These are phyloP conservation scores for Gambelia wislizenii DNA, from an alignment of 2,797 vertebrate genomes.

Conservation along the genomic window DNA sequence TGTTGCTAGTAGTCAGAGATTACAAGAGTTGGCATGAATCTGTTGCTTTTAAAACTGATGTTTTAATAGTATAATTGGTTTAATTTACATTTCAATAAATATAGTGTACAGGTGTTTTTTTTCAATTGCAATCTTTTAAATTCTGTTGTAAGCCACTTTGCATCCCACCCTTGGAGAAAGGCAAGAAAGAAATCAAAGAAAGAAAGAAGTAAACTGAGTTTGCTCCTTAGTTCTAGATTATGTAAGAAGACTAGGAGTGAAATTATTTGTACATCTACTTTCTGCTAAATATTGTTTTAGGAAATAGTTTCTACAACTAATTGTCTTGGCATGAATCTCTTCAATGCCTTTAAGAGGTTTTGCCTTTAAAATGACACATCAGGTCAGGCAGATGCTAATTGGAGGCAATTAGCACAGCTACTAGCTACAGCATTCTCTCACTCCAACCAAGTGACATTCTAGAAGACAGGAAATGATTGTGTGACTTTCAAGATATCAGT, in stretches of 20 bases:
- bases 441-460: conserved; percentile 8
- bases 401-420: conserved; percentile 17
- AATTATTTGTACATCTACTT: conserved; percentile 43
- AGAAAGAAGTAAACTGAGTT: neutral
- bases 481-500: neutral
- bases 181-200: too few relatives aligned
- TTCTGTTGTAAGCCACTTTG: too few relatives aligned
- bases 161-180: too few relatives aligned
- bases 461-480: conserved; percentile 5
- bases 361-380: conserved; percentile 43
- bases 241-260: neutral
- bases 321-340: conserved; percentile 26
- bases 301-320: conserved; percentile 7
- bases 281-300: conserved; percentile 18
- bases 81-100: neutral
- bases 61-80: too few relatives aligned
- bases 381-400: conserved; percentile 39
- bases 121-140: too few relatives aligned
- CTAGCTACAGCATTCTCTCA: conserved; percentile 34
- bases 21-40: too few relatives aligned
- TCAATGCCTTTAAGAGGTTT: neutral
- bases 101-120: neutral
- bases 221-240: neutral
- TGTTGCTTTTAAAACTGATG: too few relatives aligned
- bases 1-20: neutral